Evolutionary conservation across 2,888 invertebrate species (phyloP), one percentile per base, ranked within the genome.

Genomic region (Pammene aurita): DNA sequence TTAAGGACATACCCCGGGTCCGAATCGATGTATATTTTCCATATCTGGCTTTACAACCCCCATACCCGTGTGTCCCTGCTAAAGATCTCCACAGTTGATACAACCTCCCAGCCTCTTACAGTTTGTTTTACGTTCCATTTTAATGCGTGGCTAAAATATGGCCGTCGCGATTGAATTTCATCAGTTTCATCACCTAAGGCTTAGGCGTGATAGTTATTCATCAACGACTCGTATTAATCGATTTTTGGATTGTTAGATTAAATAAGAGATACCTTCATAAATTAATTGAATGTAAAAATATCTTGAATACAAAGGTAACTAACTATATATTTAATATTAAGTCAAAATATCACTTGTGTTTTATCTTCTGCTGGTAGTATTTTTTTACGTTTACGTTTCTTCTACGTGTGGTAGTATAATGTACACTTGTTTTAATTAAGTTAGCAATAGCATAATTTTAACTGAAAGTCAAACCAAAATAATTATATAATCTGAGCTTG

Each of bases 121-220:
- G 82, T 86, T 85, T 81, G 84, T 87, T 88, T 89, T 86, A 84
- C 85, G 81, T 81, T 88, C 83, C 82, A 84, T 87, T 87, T 87
- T 80, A 82, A 80, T 77, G 75, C 77, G 71, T 73, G 81, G 80
- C 82, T 84, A 84, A 85, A 86, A 84, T 84, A 86, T 85, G 80
- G 80, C 75, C 83, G 84, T 85, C 82, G 80, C 78, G 85, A 90
- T 89, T 86, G 83, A 85, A 86, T 86, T 85, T 62, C 62, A 62
- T 62, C 62, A 62, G 50, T 62, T 85, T 84, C 88, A 85, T 85
- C 88, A 86, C 83, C 80, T 80, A 66, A 74, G 77, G 74, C 75
- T 80, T 77, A 80, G 79, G 78, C 80, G 80, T 82, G 78, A 80
- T 76, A 73, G 71, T 68, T 67, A 71, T 82, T 71, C 78, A 81